phyloP scores from a whole-genome alignment of 2,113 vertebrate species.

The Anolis carolinensis region DNA sequence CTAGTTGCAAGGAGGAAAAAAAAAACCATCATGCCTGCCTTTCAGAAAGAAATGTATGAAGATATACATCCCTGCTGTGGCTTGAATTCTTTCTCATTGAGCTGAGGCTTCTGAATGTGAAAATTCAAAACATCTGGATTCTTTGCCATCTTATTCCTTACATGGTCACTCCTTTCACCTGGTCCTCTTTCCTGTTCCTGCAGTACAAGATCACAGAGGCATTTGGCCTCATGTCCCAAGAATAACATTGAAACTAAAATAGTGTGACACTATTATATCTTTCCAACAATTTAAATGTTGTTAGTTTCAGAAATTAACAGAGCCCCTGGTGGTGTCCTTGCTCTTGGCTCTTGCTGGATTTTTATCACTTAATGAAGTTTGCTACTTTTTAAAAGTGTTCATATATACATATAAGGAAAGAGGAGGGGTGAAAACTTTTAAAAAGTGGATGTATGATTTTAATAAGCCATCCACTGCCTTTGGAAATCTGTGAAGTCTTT shows the following conservation, averaged over 20 bases:
- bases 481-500: constrained; percentile 52
- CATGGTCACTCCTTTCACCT: not conserved
- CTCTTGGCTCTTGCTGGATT: constrained; percentile 72
- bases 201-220: constrained; percentile 54
- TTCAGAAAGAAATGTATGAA: too few species aligned
- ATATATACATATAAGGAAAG: not conserved
- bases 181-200: constrained; percentile 7
- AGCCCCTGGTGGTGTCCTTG: constrained; percentile 75
- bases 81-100: not conserved
- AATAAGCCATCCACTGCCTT: constrained; percentile 42
- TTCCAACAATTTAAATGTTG: constrained; percentile 73
- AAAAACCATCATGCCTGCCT: too few species aligned
- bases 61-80: not conserved
- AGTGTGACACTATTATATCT: constrained; percentile 58
- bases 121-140: not conserved
- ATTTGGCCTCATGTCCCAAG: constrained; percentile 62
- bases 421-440: constrained; percentile 24
- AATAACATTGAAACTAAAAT: constrained; percentile 61
- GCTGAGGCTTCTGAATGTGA: not conserved
- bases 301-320: constrained; percentile 78
- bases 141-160: not conserved
- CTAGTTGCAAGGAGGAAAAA: too few species aligned
- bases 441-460: constrained; percentile 51
- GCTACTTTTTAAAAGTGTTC: constrained; percentile 68
- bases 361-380: constrained; percentile 83